Evolutionary conservation across 2,888 invertebrate species (phyloP), one percentile per base, ranked within the genome.

Genomic region (Tenthredo mesomela): DNA sequence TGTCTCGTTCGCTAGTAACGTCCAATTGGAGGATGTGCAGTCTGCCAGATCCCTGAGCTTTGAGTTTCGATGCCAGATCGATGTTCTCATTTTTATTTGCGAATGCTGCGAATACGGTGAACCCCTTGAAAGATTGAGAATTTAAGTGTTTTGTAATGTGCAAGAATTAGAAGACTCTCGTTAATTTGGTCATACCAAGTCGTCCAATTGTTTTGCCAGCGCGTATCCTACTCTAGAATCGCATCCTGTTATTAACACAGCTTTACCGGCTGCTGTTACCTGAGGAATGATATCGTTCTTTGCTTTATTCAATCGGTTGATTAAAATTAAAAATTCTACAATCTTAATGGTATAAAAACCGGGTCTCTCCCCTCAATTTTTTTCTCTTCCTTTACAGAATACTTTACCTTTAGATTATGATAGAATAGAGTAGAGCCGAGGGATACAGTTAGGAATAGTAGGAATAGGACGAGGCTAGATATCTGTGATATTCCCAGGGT

Each of bases 71-170:
- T 5, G 97, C 96, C 29, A 86, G 71, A 87, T 96, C 95, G 85
- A 96, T 95, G 86, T 95, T 96, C 10, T 96, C 96, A 0, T 95
- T 94, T 89, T 95, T 95, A 90, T 94, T 95, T 88, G 95, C 95
- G 93, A 97, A 97, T 86, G 97, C 97, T 83, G 98, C 98, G 91
- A 98, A 97, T n/a, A 98, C 97, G 71, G 97, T 97, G 92, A 97
- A 97, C 50, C 98, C 98, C 94, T 94, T 87, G 61, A 80, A 86
- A 84, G 83, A 88, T 71, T 50, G 6, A 25, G 12, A 15, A 2
- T 43, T 40, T 43, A 18, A 80, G 40, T 40, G n/a, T 61, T 21
- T 21, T 40, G n/a, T 37, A n/a, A 61, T n/a, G n/a, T 54, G 54
- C 3, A 18, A 2, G 15, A 15, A 54, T 54, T 33, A 18, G 29